These are phyloP conservation scores for Tethea ocularis DNA, from an alignment of 2,888 invertebrate species.

Conservation along the genomic window DNA sequence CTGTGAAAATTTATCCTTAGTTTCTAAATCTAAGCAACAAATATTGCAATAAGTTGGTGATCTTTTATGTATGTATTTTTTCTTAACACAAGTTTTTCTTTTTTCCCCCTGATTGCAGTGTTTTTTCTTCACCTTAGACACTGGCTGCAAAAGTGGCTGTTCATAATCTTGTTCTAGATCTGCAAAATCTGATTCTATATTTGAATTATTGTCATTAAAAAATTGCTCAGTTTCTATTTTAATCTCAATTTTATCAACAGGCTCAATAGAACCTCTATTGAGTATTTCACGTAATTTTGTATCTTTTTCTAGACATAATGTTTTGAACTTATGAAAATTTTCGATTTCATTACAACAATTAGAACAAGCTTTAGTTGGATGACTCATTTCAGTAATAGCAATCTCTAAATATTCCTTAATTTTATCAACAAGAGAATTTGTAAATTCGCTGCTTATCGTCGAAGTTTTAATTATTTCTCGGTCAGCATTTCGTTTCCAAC, in stretches of 20 bases:
- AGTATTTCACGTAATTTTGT: conserved; percentile 49
- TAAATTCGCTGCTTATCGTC: conserved; percentile 24
- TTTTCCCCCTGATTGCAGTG: conserved; percentile 9
- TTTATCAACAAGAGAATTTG: conserved; percentile 41
- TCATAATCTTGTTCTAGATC: conserved; percentile 26
- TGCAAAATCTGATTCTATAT: conserved; percentile 20
- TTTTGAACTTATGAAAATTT: conserved; percentile 61
- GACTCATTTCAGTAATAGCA: conserved; percentile 38
- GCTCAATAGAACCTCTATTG: conserved; percentile 20
- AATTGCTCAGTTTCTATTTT: conserved; percentile 15
- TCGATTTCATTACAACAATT: conserved; percentile 55
- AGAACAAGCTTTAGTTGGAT: conserved; percentile 57
- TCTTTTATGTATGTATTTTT: conserved; percentile 42
- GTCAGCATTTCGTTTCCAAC: conserved; percentile 58
- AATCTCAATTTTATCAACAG: conserved; percentile 28
- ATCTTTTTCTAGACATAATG: conserved; percentile 57
- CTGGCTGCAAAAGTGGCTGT: conserved; percentile 14
- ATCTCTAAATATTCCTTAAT: conserved; percentile 61
- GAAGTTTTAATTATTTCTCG: conserved; percentile 35
- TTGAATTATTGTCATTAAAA: conserved; percentile 14
- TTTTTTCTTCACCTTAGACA: conserved; percentile 11
- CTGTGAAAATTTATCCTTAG: conserved; percentile 33
- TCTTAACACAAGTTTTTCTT: conserved; percentile 28
- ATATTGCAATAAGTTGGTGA: conserved; percentile 60
- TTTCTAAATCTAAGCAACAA: conserved; percentile 56